phyloP scores from a whole-genome alignment of 2,797 vertebrate species.

The Okamejei kenojei region DNA sequence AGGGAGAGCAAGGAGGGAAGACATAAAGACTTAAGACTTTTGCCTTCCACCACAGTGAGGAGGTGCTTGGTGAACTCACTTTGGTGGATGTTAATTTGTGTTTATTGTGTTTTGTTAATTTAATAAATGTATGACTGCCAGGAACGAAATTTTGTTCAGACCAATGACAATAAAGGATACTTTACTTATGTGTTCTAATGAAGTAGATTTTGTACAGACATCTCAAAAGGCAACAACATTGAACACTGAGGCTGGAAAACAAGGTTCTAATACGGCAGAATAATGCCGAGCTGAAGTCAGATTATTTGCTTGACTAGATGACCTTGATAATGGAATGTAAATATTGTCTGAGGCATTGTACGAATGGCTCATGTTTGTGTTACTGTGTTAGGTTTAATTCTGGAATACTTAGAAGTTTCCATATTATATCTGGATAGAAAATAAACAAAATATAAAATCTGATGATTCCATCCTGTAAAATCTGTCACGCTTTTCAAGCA shows the following conservation, averaged over 20 bases:
- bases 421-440: neutral
- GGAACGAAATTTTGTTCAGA: too few species aligned
- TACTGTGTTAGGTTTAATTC: neutral
- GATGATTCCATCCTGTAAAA: neutral
- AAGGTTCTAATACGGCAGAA: neutral
- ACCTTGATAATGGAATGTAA: neutral
- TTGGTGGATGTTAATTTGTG: too few species aligned
- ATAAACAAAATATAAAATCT: neutral
- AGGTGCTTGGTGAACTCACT: too few species aligned
- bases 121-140: too few species aligned
- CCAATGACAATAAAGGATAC: too few species aligned
- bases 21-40: too few species aligned
- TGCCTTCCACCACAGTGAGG: too few species aligned
- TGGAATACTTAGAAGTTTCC: neutral
- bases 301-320: neutral
- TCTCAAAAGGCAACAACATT: neutral
- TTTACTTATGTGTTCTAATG: neutral
- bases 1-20: too few species aligned
- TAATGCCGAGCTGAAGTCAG: neutral
- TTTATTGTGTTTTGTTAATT: too few species aligned
- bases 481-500: neutral
- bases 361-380: neutral
- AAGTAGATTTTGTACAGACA: neutral
- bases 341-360: neutral
- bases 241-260: neutral